A percentile compares a stretch with the other conserved stretches of the same genome.
Conservation (phyloP, 2,888 invertebrate species). For the Phengaris alcon region DNA sequence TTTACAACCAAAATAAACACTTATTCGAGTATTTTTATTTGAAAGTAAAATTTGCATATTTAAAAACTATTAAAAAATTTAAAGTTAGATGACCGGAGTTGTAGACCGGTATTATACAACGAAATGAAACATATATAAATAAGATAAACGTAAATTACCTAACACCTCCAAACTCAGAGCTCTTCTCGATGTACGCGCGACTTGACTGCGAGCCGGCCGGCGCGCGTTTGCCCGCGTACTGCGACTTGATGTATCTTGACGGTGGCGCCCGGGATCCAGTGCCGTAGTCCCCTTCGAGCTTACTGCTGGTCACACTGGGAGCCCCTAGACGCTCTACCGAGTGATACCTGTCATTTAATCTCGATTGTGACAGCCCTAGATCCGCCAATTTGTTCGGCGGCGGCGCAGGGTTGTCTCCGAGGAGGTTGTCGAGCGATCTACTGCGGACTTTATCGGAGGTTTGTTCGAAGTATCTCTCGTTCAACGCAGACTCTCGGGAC, state of each 20-base stretch:
- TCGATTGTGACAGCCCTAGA: constrained; percentile 89
- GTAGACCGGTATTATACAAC: too few relatives aligned
- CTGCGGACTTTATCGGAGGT: constrained; percentile 87
- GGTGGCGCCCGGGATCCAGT: constrained; percentile 77
- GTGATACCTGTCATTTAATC: constrained; percentile 93
- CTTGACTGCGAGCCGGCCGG: constrained; percentile 92
- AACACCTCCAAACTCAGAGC: constrained; percentile 84
- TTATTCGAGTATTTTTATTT: too few relatives aligned
- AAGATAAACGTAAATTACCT: constrained; percentile 50
- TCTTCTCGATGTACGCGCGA: constrained; percentile 91
- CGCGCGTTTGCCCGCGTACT: constrained; percentile 88
- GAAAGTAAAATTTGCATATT: too few relatives aligned
- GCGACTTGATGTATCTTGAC: constrained; percentile 90
- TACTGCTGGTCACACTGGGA: constrained; percentile 78
- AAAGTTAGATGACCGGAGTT: too few relatives aligned
- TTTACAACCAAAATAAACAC: too few relatives aligned
- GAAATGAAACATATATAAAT: background rate
- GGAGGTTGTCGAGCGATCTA: constrained; percentile 87
- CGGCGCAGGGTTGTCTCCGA: constrained; percentile 83
- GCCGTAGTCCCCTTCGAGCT: constrained; percentile 85
- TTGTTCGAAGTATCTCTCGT: constrained; percentile 91
- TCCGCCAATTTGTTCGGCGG: constrained; percentile 83
- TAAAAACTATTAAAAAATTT: too few relatives aligned
- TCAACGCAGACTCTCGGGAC: constrained; percentile 90
- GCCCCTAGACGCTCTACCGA: constrained; percentile 87